Evolutionary conservation across 2,797 vertebrate species (phyloP).

Genomic region (Enteromius mattozi): DNA sequence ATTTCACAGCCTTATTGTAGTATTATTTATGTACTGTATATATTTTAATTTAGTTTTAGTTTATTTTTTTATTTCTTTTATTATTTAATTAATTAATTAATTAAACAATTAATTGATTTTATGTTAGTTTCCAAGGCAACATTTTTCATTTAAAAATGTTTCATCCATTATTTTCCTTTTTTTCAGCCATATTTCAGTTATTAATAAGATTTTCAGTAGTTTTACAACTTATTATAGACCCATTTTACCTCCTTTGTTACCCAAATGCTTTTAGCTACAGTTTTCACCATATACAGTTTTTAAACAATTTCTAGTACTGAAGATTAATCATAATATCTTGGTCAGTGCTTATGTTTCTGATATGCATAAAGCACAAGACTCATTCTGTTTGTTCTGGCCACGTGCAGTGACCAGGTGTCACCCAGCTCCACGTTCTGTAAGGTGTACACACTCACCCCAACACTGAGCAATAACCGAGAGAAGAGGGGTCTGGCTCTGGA

Average conservation of each 20-base stretch:
- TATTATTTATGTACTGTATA: not conserved
- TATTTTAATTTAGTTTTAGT: not conserved
- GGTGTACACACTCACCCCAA: slow-evolving; percentile 84
- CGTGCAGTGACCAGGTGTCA: slow-evolving; percentile 82
- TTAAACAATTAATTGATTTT: not conserved
- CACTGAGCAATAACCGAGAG: slow-evolving; percentile 83
- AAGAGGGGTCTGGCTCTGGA: slow-evolving; percentile 88
- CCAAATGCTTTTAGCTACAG: not conserved
- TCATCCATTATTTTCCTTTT: not conserved
- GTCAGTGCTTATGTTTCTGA: not conserved
- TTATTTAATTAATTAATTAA: no score
- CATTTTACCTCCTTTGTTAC: not conserved
- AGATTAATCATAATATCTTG: not conserved
- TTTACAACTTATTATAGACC: not conserved
- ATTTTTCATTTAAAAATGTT: not conserved
- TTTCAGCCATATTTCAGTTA: not conserved
- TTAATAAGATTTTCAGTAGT: not conserved
- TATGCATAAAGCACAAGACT: not conserved
- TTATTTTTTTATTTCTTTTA: not conserved
- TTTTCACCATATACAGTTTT: not conserved
- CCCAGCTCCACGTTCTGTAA: slow-evolving; percentile 87
- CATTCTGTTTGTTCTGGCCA: not conserved
- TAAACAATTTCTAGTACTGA: not conserved
- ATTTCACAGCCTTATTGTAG: not conserved
- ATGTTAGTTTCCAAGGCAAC: not conserved